phyloP scores from a whole-genome alignment of 2,888 invertebrate genomes.

The Xylocampa areola region DNA sequence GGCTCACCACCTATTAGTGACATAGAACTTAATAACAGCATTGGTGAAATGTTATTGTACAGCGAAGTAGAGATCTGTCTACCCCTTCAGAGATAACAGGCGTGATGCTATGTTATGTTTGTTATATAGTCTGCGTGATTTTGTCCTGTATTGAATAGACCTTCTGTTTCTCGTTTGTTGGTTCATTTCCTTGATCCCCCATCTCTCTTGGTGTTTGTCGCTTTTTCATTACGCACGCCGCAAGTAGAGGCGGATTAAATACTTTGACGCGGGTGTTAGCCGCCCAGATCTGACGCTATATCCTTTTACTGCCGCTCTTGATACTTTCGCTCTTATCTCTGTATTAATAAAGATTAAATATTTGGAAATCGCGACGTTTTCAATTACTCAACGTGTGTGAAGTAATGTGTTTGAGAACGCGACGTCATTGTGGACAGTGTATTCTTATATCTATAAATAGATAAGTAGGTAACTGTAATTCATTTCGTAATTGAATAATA shows the following conservation, averaged over 20 bases:
- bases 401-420: neutral
- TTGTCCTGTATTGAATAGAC: neutral
- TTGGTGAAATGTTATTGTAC: too few relatives aligned
- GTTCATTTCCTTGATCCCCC: conserved; percentile 5
- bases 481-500: too few relatives aligned
- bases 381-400: conserved; percentile 14
- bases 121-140: too few relatives aligned
- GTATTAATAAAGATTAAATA: neutral
- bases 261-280: conserved; percentile 60
- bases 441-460: too few relatives aligned
- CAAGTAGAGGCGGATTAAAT: conserved; percentile 63
- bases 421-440: too few relatives aligned
- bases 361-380: neutral
- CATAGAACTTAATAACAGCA: too few relatives aligned
- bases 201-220: conserved; percentile 52
- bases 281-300: conserved; percentile 34
- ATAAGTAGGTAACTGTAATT: too few relatives aligned
- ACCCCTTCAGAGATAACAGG: too few relatives aligned
- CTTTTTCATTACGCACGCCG: conserved; percentile 64
- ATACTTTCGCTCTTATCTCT: conserved; percentile 27
- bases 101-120: too few relatives aligned
- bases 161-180: conserved; percentile 15
- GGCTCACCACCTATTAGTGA: too few relatives aligned
- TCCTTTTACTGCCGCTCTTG: conserved; percentile 22
- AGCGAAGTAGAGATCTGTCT: too few relatives aligned